A percentile compares a stretch with the other conserved stretches of the same genome.
Conservation (phyloP, 2,797 vertebrate genomes). For the Poecilia wingei region DNA sequence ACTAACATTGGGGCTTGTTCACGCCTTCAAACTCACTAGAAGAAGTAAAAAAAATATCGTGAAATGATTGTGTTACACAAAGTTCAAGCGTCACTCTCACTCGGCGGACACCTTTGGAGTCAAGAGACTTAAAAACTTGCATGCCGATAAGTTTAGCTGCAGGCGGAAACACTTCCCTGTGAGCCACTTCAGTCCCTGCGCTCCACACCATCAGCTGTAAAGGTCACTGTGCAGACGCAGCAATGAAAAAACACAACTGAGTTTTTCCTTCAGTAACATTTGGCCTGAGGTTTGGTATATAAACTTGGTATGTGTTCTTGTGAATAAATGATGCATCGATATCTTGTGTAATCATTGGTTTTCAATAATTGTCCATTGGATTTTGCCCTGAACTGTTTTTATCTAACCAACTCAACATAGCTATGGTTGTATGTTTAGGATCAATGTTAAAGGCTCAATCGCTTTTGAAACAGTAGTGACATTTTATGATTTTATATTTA, state of each 20-base stretch:
- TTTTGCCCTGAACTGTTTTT: background rate
- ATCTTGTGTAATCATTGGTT: background rate
- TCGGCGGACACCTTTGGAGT: slow-evolving; percentile 26
- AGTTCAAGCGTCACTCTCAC: slow-evolving; percentile 7
- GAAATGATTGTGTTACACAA: slow-evolving; percentile 1
- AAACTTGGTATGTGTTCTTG: background rate
- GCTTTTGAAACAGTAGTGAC: background rate
- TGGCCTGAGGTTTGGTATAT: slow-evolving; percentile 27
- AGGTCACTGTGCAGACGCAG: slow-evolving; percentile 60
- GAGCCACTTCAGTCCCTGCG: slow-evolving; percentile 32
- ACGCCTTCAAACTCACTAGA: slow-evolving; percentile 16
- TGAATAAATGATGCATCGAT: background rate
- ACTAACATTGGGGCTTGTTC: slow-evolving; percentile 9
- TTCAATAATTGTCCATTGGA: background rate
- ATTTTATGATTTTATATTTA: background rate
- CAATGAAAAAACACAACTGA: slow-evolving; percentile 33
- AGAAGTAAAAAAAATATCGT: slow-evolving; percentile 5
- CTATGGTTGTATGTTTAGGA: background rate
- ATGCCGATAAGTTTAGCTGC: slow-evolving; percentile 62
- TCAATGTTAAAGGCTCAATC: background rate
- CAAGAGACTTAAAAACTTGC: slow-evolving; percentile 53
- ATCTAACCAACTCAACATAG: background rate
- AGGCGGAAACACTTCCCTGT: slow-evolving; percentile 50
- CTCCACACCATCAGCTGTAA: slow-evolving; percentile 52
- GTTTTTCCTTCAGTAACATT: slow-evolving; percentile 50